Evolutionary conservation across 2,888 invertebrate species (phyloP).

Genomic region (Lithophane socia): DNA sequence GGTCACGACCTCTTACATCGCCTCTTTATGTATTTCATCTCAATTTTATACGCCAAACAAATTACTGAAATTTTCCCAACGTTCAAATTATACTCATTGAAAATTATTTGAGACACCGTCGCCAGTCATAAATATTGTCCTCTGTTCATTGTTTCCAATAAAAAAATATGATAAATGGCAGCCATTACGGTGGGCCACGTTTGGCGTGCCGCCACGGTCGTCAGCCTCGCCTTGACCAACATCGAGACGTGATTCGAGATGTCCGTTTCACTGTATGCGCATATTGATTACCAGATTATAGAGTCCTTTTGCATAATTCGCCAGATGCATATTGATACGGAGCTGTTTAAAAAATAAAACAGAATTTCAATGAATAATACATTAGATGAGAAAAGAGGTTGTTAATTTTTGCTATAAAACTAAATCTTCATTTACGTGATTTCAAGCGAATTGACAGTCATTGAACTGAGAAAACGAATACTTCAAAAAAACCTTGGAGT

Average conservation of each 20-base stretch:
- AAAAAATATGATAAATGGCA: constrained; percentile 83
- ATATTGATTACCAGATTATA: constrained; percentile 79
- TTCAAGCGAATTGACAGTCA: background rate
- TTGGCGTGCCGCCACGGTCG: constrained; percentile 87
- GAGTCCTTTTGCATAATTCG: constrained; percentile 72
- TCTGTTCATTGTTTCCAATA: constrained; percentile 78
- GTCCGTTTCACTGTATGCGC: constrained; percentile 76
- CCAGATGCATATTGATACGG: constrained; percentile 51
- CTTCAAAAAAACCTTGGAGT: constrained; percentile 27
- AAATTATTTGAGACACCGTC: constrained; percentile 65
- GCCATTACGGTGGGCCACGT: constrained; percentile 78
- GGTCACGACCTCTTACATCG: constrained; percentile 65
- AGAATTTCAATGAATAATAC: constrained; percentile 19
- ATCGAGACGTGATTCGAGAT: constrained; percentile 80
- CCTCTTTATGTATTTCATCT: constrained; percentile 60
- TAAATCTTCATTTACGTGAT: background rate
- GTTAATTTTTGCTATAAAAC: background rate
- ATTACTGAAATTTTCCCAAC: constrained; percentile 58
- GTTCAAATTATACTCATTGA: constrained; percentile 63
- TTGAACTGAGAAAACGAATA: constrained; percentile 10
- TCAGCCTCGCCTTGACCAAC: constrained; percentile 88
- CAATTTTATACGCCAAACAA: constrained; percentile 60
- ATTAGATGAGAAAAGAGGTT: constrained; percentile 1
- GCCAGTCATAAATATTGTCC: constrained; percentile 68
- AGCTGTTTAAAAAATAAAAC: constrained; percentile 22